Evolutionary conservation across 2,113 vertebrate species (phyloP), one percentile per base, ranked within the genome.

Genomic region (Melospiza georgiana): DNA sequence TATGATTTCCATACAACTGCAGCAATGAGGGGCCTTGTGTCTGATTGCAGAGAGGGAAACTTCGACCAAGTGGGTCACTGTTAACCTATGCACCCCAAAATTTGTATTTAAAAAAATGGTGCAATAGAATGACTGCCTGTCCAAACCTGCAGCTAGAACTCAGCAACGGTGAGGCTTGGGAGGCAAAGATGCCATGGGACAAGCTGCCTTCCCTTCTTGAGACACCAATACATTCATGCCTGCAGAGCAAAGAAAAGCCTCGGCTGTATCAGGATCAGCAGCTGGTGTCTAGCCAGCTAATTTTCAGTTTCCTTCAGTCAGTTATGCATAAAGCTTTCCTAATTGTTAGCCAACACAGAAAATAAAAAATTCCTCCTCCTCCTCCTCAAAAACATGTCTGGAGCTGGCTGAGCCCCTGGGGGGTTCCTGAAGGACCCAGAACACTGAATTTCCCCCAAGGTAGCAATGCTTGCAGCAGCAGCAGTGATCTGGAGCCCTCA

Each of bases 61-160:
- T 25, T 46, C 14, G 27, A 11, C 43, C 27, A 21, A 7, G 2
- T 17, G 25, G 23, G 16, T 57, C 52, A 35, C 58, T 33, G 33
- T 17, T 44, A 30, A 51, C 15, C 20, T 54, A 44, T 67, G 33
- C 62, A 61, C n/a, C 15, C 7, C 2, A 2, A 69, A 23, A 49
- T 37, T 6, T 12, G 8, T 6, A 12, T 21, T 23, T 14, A 25
- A 23, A n/a, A n/a, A 33, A 46, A 7, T 0, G 1, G 28, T 33
- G 31, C 44, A 21, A 2, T 5, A 37, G n/a, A 71, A 33, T 5
- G 46, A 24, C 5, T 61, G 67, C 17, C 33, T 37, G 55, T 15
- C 33, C 63, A 44, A 58, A 52, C 19, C 78, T 31, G 9, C 58
- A 41, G 44, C 37, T 54, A 46, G 20, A 62, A 12, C 44, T 57